phyloP scores from a whole-genome alignment of 2,888 invertebrate genomes.

The Xylocampa areola region DNA sequence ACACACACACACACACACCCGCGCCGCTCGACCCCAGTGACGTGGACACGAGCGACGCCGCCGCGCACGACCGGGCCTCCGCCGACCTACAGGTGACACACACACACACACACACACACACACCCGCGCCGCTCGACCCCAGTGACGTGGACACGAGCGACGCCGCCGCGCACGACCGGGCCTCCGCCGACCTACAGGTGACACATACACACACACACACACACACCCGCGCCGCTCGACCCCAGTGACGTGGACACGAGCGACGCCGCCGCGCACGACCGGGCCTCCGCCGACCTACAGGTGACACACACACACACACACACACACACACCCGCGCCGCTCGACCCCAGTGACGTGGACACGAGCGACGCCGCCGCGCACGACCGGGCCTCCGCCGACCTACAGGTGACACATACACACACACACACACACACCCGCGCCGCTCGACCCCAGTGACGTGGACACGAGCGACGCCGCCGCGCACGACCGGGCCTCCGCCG shows the following conservation, averaged over 20 bases:
- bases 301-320: too few relatives aligned
- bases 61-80: slow-evolving; percentile 92
- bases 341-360: slow-evolving; percentile 85
- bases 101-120: too few relatives aligned
- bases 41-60: slow-evolving; percentile 90
- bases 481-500: slow-evolving; percentile 94
- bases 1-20: too few relatives aligned
- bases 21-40: slow-evolving; percentile 80
- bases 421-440: slow-evolving; percentile 91
- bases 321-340: slow-evolving; percentile 94
- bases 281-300: slow-evolving; percentile 95
- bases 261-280: slow-evolving; percentile 87
- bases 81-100: slow-evolving; percentile 94
- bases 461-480: slow-evolving; percentile 88
- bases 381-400: slow-evolving; percentile 94
- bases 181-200: slow-evolving; percentile 96
- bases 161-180: slow-evolving; percentile 88
- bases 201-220: too few relatives aligned
- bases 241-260: slow-evolving; percentile 88
- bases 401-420: slow-evolving; percentile 93
- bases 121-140: slow-evolving; percentile 86
- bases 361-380: slow-evolving; percentile 89
- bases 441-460: slow-evolving; percentile 89
- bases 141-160: slow-evolving; percentile 90
- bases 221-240: slow-evolving; percentile 91